phyloP scores from a whole-genome alignment of 2,888 invertebrate species.

The Hirtodrosophila cameraria region DNA sequence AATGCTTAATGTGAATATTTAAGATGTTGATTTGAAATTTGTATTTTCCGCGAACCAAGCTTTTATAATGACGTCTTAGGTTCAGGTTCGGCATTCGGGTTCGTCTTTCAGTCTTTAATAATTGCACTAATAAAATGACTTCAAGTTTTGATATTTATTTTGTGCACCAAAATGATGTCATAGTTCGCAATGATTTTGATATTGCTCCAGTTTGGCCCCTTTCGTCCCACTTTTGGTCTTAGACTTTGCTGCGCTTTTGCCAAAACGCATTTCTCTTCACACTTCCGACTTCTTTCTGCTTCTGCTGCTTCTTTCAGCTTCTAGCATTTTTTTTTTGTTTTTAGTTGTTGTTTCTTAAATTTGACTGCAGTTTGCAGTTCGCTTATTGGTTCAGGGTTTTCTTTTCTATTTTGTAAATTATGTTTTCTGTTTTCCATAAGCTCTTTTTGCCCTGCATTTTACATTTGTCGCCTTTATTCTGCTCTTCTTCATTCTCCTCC shows the following conservation, averaged over 20 bases:
- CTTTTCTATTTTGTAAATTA: constrained; percentile 8
- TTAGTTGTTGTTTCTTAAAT: constrained; percentile 32
- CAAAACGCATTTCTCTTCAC: constrained; percentile 46
- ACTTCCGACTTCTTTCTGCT: constrained; percentile 45
- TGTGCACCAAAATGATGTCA: constrained; percentile 35
- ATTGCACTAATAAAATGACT: neutral
- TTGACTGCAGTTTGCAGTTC: constrained; percentile 41
- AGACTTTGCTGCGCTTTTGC: constrained; percentile 54
- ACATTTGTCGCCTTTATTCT: constrained; percentile 44
- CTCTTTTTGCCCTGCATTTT: constrained; percentile 61
- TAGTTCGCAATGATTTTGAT: constrained; percentile 4
- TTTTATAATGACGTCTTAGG: too few species aligned
- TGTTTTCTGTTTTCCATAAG: constrained; percentile 6
- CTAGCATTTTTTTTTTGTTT: too few species aligned
- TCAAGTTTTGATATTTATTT: constrained; percentile 8
- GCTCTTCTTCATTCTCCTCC: too few species aligned
- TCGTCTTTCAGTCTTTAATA: too few species aligned
- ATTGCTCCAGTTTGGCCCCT: constrained; percentile 51
- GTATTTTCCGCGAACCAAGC: too few species aligned
- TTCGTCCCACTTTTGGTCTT: constrained; percentile 31
- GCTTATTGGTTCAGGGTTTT: constrained; percentile 20
- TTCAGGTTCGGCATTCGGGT: too few species aligned
- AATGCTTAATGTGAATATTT: too few species aligned
- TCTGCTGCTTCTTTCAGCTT: too few species aligned
- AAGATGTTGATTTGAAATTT: too few species aligned